A percentile compares a stretch with the other conserved stretches of the same genome.
These are phyloP conservation scores for Haliclystus octoradiatus DNA, from an alignment of 30 jellyfish, hydroid and myxozoan species.

Conservation along the genomic window DNA sequence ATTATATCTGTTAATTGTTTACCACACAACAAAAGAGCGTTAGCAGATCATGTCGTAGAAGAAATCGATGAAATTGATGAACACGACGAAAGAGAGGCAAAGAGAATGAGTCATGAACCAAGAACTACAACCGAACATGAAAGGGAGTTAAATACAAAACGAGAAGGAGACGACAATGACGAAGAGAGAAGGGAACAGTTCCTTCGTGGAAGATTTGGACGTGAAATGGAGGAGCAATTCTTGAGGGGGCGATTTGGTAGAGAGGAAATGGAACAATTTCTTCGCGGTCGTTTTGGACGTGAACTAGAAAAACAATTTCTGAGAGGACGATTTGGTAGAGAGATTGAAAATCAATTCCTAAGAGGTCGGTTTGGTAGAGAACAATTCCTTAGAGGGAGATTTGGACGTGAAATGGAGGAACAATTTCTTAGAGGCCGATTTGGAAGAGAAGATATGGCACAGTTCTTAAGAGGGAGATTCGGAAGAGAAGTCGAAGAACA, in stretches of 20 bases:
- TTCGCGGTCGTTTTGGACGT: slow-evolving; percentile 69
- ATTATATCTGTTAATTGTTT: too few relatives aligned
- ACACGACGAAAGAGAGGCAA: too few relatives aligned
- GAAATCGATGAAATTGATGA: too few relatives aligned
- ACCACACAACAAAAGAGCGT: too few relatives aligned
- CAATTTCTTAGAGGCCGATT: slow-evolving; percentile 83
- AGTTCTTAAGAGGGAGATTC: slow-evolving; percentile 73
- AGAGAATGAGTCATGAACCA: neutral
- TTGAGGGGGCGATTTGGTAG: slow-evolving; percentile 67
- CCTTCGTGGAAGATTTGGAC: slow-evolving; percentile 57
- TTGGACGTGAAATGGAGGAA: slow-evolving; percentile 37
- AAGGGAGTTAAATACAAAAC: slow-evolving; percentile 7
- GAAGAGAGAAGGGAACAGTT: slow-evolving; percentile 14
- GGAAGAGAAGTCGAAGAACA: slow-evolving; percentile 69
- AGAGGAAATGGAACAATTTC: slow-evolving; percentile 52
- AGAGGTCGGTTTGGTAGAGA: slow-evolving; percentile 50
- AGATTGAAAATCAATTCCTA: slow-evolving; percentile 32
- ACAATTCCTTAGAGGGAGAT: slow-evolving; percentile 50
- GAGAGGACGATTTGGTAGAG: slow-evolving; percentile 38
- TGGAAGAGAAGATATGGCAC: slow-evolving; percentile 58
- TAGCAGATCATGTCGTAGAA: too few relatives aligned
- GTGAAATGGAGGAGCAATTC: slow-evolving; percentile 41
- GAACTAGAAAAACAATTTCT: slow-evolving; percentile 58
- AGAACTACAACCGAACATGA: slow-evolving; percentile 11
- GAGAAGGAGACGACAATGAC: neutral